Percentiles rank a stretch among this genome's conserved stretches.
phyloP scores from a whole-genome alignment of 2,113 vertebrate species.

The Hystrix brachyura region DNA sequence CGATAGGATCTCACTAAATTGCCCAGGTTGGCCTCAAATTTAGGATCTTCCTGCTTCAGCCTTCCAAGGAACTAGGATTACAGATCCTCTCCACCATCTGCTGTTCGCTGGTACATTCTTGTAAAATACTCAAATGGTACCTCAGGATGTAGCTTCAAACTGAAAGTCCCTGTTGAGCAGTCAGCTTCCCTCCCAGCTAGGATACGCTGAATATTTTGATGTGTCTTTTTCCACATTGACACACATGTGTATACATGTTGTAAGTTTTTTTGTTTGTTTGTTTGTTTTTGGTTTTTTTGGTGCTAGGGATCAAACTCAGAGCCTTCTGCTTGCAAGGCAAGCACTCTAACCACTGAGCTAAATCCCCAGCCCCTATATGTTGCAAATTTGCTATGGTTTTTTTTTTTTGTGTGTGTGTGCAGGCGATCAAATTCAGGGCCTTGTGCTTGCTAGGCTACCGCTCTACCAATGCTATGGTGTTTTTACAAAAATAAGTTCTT shows the following conservation, averaged over 20 bases:
- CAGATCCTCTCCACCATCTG: background rate
- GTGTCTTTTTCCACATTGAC: background rate
- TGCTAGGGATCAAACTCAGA: no score
- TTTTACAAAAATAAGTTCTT: background rate
- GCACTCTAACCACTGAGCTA: no score
- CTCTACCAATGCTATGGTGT: background rate
- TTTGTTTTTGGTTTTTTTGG: no score
- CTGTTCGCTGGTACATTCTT: background rate
- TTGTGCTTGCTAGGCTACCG: no score
- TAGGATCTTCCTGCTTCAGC: no score
- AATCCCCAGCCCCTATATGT: no score
- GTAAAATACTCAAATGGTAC: background rate
- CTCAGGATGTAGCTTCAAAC: background rate
- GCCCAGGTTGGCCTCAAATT: no score
- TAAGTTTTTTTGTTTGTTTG: background rate
- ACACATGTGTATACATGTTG: background rate
- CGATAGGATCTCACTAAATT: no score
- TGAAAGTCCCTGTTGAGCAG: background rate
- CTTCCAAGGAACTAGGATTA: background rate
- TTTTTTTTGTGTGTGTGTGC: no score
- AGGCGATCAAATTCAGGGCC: no score
- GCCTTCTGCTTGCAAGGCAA: no score
- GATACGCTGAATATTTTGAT: background rate
- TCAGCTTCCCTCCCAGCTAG: background rate
- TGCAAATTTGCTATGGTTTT: no score